These are phyloP conservation scores for Linyphia triangularis DNA, from an alignment of 2,888 invertebrate species.

Conservation along the genomic window DNA sequence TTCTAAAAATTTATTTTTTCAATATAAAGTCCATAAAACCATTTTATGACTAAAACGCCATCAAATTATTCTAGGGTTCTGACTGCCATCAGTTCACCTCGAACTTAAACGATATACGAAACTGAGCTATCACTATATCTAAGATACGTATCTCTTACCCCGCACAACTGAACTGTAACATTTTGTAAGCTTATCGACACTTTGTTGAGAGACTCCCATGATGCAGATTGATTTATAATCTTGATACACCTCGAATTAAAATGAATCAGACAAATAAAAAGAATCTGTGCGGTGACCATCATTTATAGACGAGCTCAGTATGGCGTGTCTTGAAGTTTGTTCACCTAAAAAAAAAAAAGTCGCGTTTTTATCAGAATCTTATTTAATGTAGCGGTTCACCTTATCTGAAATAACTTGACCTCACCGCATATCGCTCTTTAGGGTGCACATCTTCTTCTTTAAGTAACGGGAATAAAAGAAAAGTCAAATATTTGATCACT, in stretches of 20 bases:
- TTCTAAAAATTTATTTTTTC: too few relatives aligned
- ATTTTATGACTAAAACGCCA: too few relatives aligned
- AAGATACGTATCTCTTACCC: neutral
- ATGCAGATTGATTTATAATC: neutral
- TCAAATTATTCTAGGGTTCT: too few relatives aligned
- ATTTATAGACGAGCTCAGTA: slow-evolving; percentile 19
- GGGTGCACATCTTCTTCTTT: neutral
- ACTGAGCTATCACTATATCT: too few relatives aligned
- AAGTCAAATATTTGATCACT: slow-evolving; percentile 56
- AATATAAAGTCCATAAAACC: too few relatives aligned
- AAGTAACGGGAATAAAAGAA: slow-evolving; percentile 5
- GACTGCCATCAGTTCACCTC: too few relatives aligned
- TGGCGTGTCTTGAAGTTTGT: slow-evolving; percentile 37
- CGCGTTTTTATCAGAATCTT: slow-evolving; percentile 10
- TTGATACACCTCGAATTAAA: slow-evolving; percentile 30
- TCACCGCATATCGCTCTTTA: slow-evolving; percentile 11
- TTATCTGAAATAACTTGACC: slow-evolving; percentile 49
- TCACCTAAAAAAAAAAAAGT: slow-evolving; percentile 32
- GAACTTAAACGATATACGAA: too few relatives aligned
- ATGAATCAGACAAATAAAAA: slow-evolving; percentile 25
- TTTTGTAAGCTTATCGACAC: neutral
- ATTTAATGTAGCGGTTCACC: slow-evolving; percentile 17
- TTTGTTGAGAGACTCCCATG: neutral
- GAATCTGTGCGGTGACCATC: neutral
- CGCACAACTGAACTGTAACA: neutral